These are phyloP conservation scores for Calameuta pallipes DNA, from an alignment of 2,888 invertebrate genomes.

Conservation along the genomic window DNA sequence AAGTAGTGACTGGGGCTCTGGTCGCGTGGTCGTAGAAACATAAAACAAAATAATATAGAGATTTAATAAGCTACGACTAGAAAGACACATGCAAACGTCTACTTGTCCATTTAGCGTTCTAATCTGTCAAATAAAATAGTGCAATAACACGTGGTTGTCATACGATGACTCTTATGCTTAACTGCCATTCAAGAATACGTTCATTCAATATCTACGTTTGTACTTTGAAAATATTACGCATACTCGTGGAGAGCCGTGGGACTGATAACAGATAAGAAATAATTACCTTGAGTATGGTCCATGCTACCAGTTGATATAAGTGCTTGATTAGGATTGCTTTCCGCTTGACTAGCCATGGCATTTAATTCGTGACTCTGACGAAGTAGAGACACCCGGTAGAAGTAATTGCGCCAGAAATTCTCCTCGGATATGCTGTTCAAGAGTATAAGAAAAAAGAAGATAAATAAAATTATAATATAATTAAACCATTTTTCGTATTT, in stretches of 20 bases:
- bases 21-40: background rate
- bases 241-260: background rate
- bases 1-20: background rate
- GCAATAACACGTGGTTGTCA: background rate
- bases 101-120: background rate
- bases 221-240: background rate
- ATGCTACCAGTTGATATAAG: slow-evolving; percentile 64
- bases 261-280: slow-evolving; percentile 10
- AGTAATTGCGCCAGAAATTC: slow-evolving; percentile 99
- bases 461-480: background rate
- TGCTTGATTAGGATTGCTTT: slow-evolving; percentile 57
- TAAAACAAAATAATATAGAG: background rate
- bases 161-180: background rate
- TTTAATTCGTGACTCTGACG: slow-evolving; percentile 95
- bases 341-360: slow-evolving; percentile 69
- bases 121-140: background rate
- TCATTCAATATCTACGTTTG: background rate
- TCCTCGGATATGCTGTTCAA: slow-evolving; percentile 90
- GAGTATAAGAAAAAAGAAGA: slow-evolving; percentile 16
- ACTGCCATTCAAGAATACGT: background rate
- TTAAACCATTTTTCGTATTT: background rate
- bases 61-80: background rate
- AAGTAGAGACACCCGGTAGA: slow-evolving; percentile 98
- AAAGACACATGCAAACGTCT: background rate
- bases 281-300: slow-evolving; percentile 72